These are phyloP conservation scores for Engraulis encrasicolus DNA, from an alignment of 2,113 vertebrate species.

Conservation along the genomic window DNA sequence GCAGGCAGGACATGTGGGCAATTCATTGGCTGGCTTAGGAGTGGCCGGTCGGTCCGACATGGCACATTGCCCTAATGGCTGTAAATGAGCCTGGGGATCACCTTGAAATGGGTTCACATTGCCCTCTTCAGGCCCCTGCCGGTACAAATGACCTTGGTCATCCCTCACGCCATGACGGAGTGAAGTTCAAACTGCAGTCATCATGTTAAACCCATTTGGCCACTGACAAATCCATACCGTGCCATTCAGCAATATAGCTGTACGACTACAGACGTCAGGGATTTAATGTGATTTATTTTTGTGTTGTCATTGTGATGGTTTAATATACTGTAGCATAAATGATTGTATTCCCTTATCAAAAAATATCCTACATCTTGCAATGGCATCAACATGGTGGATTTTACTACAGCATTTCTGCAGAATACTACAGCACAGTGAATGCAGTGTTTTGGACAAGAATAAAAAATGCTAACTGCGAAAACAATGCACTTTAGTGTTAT, in stretches of 20 bases:
- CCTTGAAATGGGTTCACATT: constrained; percentile 48
- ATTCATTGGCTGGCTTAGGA: too few species aligned
- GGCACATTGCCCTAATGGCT: constrained; percentile 31
- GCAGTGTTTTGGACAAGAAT: too few species aligned
- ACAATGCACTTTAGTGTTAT: too few species aligned
- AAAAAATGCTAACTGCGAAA: too few species aligned
- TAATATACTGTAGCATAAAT: too few species aligned
- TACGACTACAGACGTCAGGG: not conserved
- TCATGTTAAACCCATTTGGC: constrained; percentile 60
- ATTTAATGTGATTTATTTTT: not conserved
- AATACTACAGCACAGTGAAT: too few species aligned
- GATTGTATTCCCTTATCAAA: too few species aligned
- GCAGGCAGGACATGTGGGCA: not conserved
- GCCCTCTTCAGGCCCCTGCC: constrained; percentile 58
- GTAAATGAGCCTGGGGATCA: constrained; percentile 39
- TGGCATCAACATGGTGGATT: not conserved
- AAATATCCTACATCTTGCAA: too few species aligned
- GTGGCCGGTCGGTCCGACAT: constrained; percentile 26
- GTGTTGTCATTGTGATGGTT: too few species aligned
- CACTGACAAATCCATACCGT: constrained; percentile 58
- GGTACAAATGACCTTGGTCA: constrained; percentile 57
- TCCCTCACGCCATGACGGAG: constrained; percentile 51
- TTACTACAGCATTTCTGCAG: too few species aligned
- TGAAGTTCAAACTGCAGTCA: constrained; percentile 55
- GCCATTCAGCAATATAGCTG: constrained; percentile 38